Evolutionary conservation across 2,888 invertebrate species (phyloP).

Genomic region (Oxyscelio sp.): DNA sequence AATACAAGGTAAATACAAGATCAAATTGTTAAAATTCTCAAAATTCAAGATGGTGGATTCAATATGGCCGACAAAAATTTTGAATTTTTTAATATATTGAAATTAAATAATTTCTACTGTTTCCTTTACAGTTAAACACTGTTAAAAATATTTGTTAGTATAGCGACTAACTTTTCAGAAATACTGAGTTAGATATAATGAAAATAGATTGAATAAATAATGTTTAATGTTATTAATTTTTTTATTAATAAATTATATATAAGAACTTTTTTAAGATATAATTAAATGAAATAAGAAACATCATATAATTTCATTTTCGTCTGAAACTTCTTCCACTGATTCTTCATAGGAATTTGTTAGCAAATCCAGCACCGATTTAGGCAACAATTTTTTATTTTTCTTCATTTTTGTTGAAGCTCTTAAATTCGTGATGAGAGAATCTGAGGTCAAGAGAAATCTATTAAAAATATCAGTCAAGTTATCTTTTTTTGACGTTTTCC

Average conservation of each 20-base stretch:
- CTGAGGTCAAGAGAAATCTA: constrained; percentile 33
- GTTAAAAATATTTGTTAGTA: constrained; percentile 1
- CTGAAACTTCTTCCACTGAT: constrained; percentile 1
- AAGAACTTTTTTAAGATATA: constrained; percentile 8
- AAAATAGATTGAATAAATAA: constrained; percentile 10
- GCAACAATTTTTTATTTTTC: constrained; percentile 8
- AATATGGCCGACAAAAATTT: too few relatives aligned
- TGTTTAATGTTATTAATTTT: constrained; percentile 1
- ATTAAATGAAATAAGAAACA: constrained; percentile 1
- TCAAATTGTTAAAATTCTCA: too few relatives aligned
- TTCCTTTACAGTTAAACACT: constrained; percentile 5
- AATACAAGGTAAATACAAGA: too few relatives aligned
- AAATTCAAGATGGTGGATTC: too few relatives aligned
- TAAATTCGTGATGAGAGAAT: constrained; percentile 23
- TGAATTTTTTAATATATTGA: too few relatives aligned
- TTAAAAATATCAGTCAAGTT: constrained; percentile 40
- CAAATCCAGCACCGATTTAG: constrained; percentile 3
- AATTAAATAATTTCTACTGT: background rate
- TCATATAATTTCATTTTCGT: constrained; percentile 7
- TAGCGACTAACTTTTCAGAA: background rate
- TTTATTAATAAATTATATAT: constrained; percentile 1
- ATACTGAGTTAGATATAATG: constrained; percentile 3
- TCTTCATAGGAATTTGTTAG: background rate
- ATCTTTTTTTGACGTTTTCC: constrained; percentile 29
- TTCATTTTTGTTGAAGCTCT: constrained; percentile 14